Conservation (phyloP, 2,113 vertebrate species). For the Neotoma lepida region DNA sequence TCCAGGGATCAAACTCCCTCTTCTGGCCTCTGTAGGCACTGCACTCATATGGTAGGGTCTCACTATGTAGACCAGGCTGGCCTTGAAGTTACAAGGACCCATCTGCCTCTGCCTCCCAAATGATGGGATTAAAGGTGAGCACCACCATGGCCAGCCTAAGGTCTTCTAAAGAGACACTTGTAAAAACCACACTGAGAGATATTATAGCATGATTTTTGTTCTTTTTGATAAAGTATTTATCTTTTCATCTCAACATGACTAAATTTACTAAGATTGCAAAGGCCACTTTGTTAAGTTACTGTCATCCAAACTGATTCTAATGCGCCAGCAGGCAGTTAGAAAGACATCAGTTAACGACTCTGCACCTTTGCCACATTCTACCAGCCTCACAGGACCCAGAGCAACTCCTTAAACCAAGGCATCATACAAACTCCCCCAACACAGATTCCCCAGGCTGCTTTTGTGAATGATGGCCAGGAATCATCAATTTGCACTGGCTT, state of each 20-base stretch:
- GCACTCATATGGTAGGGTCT: neutral
- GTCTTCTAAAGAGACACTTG: slow-evolving; percentile 35
- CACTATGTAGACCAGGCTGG: neutral
- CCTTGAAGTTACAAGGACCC: neutral
- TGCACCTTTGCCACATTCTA: neutral
- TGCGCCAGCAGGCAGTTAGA: slow-evolving; percentile 26
- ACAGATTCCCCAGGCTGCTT: neutral
- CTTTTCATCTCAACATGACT: slow-evolving; percentile 63
- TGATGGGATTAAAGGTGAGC: neutral
- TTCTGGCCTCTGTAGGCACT: neutral
- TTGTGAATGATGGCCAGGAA: neutral
- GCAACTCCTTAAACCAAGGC: neutral
- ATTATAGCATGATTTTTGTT: neutral
- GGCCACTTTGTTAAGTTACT: slow-evolving; percentile 75
- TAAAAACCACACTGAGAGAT: slow-evolving; percentile 59
- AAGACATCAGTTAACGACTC: neutral
- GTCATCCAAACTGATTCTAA: slow-evolving; percentile 67
- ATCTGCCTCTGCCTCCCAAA: neutral
- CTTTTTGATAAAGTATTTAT: slow-evolving; percentile 67
- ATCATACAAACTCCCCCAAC: neutral
- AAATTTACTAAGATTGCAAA: slow-evolving; percentile 77
- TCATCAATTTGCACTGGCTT: neutral
- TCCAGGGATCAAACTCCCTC: neutral
- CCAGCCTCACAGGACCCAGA: neutral
- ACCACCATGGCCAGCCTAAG: neutral